Conservation (phyloP, 2,113 vertebrate species). For the Ceuthmochares aereus region DNA sequence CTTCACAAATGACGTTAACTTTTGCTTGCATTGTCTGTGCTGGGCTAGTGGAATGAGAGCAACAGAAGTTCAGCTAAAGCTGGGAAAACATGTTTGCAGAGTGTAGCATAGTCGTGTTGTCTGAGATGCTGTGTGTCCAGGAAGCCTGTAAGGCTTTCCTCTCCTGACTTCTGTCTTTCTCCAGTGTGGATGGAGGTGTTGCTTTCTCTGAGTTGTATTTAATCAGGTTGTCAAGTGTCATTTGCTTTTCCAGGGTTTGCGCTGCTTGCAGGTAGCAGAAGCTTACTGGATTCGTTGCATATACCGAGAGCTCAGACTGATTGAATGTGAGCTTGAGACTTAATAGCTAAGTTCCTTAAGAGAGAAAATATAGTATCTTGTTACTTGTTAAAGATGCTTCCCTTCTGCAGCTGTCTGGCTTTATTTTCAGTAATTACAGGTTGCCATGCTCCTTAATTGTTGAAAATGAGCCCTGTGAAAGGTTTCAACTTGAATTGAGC, state of each 20-base stretch:
- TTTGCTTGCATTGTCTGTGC: neutral
- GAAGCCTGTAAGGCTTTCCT: neutral
- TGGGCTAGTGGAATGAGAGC: neutral
- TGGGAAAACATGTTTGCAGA: neutral
- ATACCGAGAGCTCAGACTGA: neutral
- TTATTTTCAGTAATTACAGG: slow-evolving; percentile 55
- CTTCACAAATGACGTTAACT: neutral
- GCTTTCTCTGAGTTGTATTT: neutral
- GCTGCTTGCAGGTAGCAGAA: neutral
- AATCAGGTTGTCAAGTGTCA: neutral
- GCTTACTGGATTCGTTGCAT: neutral
- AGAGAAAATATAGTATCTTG: neutral
- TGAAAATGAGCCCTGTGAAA: slow-evolving; percentile 9
- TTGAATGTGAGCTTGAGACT: neutral
- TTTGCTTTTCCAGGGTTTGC: neutral
- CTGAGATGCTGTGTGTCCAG: neutral
- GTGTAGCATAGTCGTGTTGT: neutral
- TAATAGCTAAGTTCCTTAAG: neutral
- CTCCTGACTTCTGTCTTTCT: neutral
- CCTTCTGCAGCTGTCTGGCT: slow-evolving; percentile 15
- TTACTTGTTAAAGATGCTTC: slow-evolving; percentile 27
- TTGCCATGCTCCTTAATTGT: slow-evolving; percentile 49
- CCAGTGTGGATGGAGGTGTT: neutral
- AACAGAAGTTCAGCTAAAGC: neutral
- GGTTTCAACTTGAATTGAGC: slow-evolving; percentile 13